These are phyloP conservation scores for Ips typographus DNA, from an alignment of 1,140 invertebrate genomes.

Conservation along the genomic window DNA sequence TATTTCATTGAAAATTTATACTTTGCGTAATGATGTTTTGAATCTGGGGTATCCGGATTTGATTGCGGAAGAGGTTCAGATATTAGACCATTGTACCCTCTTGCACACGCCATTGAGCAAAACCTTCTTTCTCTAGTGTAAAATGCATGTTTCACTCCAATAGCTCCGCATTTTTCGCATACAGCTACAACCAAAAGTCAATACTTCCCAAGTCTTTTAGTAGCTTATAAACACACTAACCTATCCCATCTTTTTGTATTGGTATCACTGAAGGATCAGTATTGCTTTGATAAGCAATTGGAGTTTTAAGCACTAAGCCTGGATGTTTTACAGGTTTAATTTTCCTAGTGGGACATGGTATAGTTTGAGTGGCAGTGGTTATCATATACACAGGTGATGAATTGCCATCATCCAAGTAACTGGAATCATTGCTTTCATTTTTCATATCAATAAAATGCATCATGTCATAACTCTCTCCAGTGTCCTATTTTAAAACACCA, in stretches of 20 bases:
- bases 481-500: constrained; percentile 34
- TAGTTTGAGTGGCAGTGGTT: constrained; percentile 59
- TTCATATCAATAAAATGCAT: constrained; percentile 49
- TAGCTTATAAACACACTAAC: constrained; percentile 54
- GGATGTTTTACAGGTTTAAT: constrained; percentile 76
- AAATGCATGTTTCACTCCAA: constrained; percentile 87
- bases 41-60: constrained; percentile 51
- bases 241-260: constrained; percentile 81
- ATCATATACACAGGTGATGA: constrained; percentile 55
- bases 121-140: constrained; percentile 82
- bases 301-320: constrained; percentile 73
- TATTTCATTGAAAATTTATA: constrained; percentile 49
- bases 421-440: constrained; percentile 51
- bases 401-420: constrained; percentile 49
- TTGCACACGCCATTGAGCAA: constrained; percentile 75
- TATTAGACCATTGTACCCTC: constrained; percentile 54
- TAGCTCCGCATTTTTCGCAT: constrained; percentile 85
- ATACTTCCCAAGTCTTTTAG: neutral
- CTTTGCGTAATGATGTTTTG: constrained; percentile 47
- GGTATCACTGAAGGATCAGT: constrained; percentile 77
- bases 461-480: constrained; percentile 50
- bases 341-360: constrained; percentile 61
- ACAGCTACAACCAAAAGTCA: constrained; percentile 63
- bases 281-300: constrained; percentile 77
- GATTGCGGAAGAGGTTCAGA: constrained; percentile 44